Evolutionary conservation across 2,888 invertebrate species (phyloP).

Genomic region (Timema podura): DNA sequence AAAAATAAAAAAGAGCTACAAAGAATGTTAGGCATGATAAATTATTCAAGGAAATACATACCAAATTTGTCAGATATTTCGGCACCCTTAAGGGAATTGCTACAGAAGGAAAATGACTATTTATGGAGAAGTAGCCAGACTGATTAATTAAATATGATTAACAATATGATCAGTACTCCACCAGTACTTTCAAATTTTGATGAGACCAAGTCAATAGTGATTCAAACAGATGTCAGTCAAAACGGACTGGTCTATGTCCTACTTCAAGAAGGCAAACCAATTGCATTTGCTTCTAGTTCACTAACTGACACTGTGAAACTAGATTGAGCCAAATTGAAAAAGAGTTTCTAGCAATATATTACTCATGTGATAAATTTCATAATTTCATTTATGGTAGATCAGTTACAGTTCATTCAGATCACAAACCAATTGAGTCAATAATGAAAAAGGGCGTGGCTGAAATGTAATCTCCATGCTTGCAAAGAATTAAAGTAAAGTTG

Average conservation of each 20-base stretch:
- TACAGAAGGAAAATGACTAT: background rate
- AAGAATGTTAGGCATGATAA: background rate
- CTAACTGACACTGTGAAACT: too few relatives aligned
- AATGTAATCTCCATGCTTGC: background rate
- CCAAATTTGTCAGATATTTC: background rate
- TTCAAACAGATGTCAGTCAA: background rate
- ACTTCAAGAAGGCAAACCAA: background rate
- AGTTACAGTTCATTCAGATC: background rate
- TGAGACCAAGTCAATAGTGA: background rate
- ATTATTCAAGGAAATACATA: background rate
- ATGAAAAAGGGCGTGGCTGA: background rate
- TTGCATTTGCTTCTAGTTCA: too few relatives aligned
- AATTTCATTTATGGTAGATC: background rate
- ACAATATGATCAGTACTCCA: background rate
- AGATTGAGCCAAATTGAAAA: background rate
- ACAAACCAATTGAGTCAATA: background rate
- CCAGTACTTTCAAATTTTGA: background rate
- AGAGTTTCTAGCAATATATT: background rate
- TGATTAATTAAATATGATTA: background rate
- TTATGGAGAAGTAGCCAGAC: background rate
- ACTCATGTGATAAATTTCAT: background rate
- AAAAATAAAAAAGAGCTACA: background rate
- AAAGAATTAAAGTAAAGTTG: slow-evolving; percentile 10
- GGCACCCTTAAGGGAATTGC: background rate
- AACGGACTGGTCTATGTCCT: background rate